A percentile compares a stretch with the other conserved stretches of the same genome.
Evolutionary conservation across 2,797 vertebrate genomes (phyloP).

Genomic region (Podarcis siculus): DNA sequence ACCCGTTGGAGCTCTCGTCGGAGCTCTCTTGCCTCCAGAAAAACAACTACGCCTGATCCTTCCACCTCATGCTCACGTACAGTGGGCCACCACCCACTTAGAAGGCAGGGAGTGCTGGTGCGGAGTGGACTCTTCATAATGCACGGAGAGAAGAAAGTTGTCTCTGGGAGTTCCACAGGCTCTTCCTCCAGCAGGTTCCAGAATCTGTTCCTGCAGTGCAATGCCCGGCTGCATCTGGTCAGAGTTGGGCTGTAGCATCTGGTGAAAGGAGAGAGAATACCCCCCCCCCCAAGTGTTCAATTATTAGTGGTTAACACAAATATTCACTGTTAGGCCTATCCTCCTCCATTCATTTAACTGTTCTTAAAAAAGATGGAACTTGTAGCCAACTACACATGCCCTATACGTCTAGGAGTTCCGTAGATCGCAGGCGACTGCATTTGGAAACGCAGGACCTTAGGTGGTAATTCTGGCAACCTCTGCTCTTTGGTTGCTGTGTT

Average conservation of each 20-base stretch:
- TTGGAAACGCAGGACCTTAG: not conserved
- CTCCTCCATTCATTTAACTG: no score
- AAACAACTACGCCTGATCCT: slow-evolving; percentile 56
- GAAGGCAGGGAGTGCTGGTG: not conserved
- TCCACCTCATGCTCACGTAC: slow-evolving; percentile 82
- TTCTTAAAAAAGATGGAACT: not conserved
- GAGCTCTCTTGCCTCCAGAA: slow-evolving; percentile 69
- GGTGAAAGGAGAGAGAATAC: not conserved
- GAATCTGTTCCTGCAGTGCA: not conserved
- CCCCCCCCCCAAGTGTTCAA: no score
- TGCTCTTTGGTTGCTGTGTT: no score
- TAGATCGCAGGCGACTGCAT: no score
- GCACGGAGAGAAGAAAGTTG: not conserved
- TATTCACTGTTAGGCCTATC: no score
- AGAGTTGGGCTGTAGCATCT: not conserved
- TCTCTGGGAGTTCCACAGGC: no score
- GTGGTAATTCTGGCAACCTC: no score
- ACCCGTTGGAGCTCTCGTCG: not conserved
- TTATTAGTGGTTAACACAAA: not conserved
- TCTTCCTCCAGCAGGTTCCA: no score
- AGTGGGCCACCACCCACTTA: slow-evolving; percentile 86
- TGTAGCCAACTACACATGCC: no score
- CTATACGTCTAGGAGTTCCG: not conserved
- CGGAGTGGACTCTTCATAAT: rapidly evolving
- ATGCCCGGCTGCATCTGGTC: rapidly evolving